A percentile compares a stretch with the other conserved stretches of the same genome.
These are phyloP conservation scores for Lampropteryx suffumata DNA, from an alignment of 2,888 invertebrate genomes.

Conservation along the genomic window DNA sequence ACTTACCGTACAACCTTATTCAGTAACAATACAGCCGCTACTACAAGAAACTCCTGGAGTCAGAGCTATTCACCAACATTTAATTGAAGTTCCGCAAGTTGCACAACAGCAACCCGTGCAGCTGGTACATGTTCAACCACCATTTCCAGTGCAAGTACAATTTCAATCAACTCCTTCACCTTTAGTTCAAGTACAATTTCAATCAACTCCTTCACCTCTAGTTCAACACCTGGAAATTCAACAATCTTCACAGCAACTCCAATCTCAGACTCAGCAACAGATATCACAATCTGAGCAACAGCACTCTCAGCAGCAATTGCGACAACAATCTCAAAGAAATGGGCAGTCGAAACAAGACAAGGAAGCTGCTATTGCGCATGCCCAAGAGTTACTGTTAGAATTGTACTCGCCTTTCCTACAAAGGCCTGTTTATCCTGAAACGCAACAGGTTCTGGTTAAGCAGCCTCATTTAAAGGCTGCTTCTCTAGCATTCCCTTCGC, in stretches of 20 bases:
- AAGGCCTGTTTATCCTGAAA: slow-evolving; percentile 10
- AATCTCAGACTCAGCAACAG: slow-evolving; percentile 5
- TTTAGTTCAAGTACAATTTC: slow-evolving; percentile 2
- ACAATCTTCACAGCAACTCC: slow-evolving; percentile 11
- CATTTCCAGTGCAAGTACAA: slow-evolving; percentile 1
- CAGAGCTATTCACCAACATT: slow-evolving; percentile 11
- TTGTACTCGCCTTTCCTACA: slow-evolving; percentile 14
- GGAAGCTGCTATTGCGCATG: slow-evolving; percentile 11
- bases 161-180: slow-evolving; percentile 4
- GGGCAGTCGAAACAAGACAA: slow-evolving; percentile 7
- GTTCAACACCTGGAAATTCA: background rate
- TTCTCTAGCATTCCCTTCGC: slow-evolving; percentile 50
- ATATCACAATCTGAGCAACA: background rate
- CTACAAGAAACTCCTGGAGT: slow-evolving; percentile 10
- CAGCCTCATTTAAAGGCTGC: slow-evolving; percentile 27
- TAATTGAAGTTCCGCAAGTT: slow-evolving; percentile 6
- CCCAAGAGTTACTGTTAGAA: slow-evolving; percentile 8
- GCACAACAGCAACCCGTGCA: slow-evolving; percentile 1
- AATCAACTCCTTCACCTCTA: background rate
- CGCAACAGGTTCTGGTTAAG: slow-evolving; percentile 27
- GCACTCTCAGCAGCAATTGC: background rate
- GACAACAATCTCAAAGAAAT: background rate
- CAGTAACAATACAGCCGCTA: slow-evolving; percentile 3
- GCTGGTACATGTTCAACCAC: slow-evolving; percentile 1
- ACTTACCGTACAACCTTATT: slow-evolving; percentile 2